A percentile compares a stretch with the other conserved stretches of the same genome.
Conservation (phyloP, 2,797 vertebrate species). For the Enteromius treurensis region DNA sequence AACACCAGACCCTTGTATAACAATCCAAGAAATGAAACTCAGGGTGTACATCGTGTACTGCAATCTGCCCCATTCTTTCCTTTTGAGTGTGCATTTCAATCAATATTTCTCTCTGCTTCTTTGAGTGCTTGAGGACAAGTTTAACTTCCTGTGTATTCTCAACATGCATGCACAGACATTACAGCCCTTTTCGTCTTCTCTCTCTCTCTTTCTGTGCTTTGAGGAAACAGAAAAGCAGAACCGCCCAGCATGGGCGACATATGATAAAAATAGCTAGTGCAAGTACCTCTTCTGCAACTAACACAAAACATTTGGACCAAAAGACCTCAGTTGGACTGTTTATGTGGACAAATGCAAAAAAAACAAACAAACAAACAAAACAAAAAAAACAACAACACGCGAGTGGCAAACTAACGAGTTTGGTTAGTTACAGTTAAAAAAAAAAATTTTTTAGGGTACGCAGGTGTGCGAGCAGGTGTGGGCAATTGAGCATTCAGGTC, state of each 20-base stretch:
- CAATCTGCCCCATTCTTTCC: neutral
- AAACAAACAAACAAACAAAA: neutral
- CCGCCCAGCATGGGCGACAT: neutral
- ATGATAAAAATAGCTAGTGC: constrained; percentile 32
- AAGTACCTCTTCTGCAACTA: constrained; percentile 9
- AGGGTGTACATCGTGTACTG: neutral
- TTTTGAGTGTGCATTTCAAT: neutral
- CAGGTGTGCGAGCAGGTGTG: constrained; percentile 13
- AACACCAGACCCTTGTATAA: neutral
- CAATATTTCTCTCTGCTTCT: neutral
- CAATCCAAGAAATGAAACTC: neutral
- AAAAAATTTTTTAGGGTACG: neutral
- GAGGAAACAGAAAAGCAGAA: constrained; percentile 32
- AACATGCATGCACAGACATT: neutral
- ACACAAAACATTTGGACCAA: neutral
- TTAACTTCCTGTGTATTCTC: constrained; percentile 20
- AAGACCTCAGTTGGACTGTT: neutral
- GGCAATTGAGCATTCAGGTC: constrained; percentile 10
- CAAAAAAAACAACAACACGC: neutral
- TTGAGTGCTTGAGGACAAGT: neutral
- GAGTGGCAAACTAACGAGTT: neutral
- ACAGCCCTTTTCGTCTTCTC: neutral
- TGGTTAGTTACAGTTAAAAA: neutral
- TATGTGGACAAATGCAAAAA: neutral
- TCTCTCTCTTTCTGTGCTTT: neutral